Evolutionary conservation across 1,140 invertebrate species (phyloP).

Genomic region (Cherax destructor): DNA sequence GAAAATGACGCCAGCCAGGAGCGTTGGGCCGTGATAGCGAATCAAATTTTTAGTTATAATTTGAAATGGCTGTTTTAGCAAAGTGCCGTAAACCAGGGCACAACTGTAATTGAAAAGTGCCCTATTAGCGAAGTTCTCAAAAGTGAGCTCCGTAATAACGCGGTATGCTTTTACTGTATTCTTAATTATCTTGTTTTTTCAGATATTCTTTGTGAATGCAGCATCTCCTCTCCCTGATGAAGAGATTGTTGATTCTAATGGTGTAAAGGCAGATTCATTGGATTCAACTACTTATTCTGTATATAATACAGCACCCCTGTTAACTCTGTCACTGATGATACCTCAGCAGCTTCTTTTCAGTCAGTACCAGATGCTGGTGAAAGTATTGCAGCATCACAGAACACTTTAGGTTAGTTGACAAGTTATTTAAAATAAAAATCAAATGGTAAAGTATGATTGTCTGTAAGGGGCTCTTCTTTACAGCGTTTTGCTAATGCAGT

Average conservation of each 20-base stretch:
- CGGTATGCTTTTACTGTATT: too few relatives aligned
- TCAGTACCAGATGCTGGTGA: background rate
- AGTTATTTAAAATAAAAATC: background rate
- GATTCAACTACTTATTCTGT: background rate
- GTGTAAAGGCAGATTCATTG: background rate
- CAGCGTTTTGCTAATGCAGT: too few relatives aligned
- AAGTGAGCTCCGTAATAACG: too few relatives aligned
- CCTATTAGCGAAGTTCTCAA: too few relatives aligned
- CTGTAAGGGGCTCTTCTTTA: too few relatives aligned
- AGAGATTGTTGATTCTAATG: background rate
- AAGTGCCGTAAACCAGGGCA: too few relatives aligned
- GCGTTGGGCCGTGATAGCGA: too few relatives aligned
- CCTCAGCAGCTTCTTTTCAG: background rate
- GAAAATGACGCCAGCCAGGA: too few relatives aligned
- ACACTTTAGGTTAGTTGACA: background rate
- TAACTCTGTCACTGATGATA: background rate
- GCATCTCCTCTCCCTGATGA: background rate
- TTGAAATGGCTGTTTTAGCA: too few relatives aligned
- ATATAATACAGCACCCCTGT: background rate
- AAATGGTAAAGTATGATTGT: too few relatives aligned
- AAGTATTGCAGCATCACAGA: background rate
- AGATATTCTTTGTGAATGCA: conserved; percentile 5
- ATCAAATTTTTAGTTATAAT: too few relatives aligned
- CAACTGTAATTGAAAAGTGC: too few relatives aligned
- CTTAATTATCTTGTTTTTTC: background rate